Conservation (phyloP, 2,113 vertebrate species). For the Prolemur simus region DNA sequence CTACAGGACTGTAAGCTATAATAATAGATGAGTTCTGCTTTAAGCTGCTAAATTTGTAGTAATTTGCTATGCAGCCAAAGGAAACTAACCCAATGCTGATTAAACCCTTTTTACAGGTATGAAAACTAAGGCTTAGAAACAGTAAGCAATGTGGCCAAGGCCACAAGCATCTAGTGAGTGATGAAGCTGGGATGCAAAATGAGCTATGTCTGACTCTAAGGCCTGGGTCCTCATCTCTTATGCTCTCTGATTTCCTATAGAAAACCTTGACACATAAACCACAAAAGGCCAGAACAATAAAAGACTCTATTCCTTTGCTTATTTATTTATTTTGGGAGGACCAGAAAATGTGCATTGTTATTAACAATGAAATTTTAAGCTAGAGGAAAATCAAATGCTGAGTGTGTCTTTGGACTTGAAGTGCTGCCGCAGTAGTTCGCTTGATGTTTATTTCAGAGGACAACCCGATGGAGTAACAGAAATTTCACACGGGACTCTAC, state of each 20-base stretch:
- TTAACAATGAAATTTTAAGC: not conserved
- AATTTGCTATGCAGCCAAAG: not conserved
- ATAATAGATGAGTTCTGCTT: not conserved
- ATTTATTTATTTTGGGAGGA: not conserved
- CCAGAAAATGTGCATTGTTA: not conserved
- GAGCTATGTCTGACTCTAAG: not conserved
- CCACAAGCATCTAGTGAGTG: not conserved
- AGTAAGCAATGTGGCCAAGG: not conserved
- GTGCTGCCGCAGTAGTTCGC: not conserved
- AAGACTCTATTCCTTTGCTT: not conserved
- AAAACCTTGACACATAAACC: not conserved
- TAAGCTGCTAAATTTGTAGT: not conserved
- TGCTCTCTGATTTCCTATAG: not conserved
- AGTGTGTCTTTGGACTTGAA: constrained; percentile 15
- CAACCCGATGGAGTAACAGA: not conserved
- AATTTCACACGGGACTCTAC: not conserved
- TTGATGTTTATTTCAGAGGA: constrained; percentile 21
- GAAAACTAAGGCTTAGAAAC: not conserved
- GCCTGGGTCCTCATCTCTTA: not conserved
- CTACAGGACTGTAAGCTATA: not conserved
- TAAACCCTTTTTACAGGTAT: not conserved
- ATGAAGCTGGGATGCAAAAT: not conserved
- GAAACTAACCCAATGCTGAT: not conserved
- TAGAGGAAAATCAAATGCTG: not conserved
- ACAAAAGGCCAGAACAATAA: not conserved